phyloP scores from a whole-genome alignment of 2,797 vertebrate genomes.

The Bovichtus diacanthus region DNA sequence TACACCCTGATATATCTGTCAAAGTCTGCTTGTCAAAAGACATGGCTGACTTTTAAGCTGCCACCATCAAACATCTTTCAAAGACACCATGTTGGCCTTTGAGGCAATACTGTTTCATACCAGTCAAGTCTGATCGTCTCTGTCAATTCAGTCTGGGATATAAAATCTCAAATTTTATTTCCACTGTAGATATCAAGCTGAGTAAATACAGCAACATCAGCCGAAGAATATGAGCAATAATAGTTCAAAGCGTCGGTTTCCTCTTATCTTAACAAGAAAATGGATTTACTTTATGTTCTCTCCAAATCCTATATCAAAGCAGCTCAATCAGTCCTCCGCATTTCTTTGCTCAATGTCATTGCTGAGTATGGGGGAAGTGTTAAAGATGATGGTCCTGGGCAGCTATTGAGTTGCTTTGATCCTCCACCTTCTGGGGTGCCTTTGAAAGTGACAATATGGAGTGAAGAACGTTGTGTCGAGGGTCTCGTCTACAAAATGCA shows the following conservation, averaged over 20 bases:
- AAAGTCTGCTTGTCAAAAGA: constrained; percentile 52
- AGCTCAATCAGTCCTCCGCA: constrained; percentile 23
- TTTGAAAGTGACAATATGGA: constrained; percentile 73
- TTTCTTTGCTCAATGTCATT: constrained; percentile 28
- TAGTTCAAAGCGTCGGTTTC: constrained; percentile 37
- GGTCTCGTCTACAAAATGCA: constrained; percentile 44
- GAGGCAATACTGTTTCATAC: constrained; percentile 36
- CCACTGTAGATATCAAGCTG: constrained; percentile 19
- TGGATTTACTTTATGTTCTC: constrained; percentile 35
- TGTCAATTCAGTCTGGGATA: constrained; percentile 29
- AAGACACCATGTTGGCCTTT: constrained; percentile 58
- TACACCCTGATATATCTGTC: constrained; percentile 53
- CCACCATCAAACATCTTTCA: constrained; percentile 59
- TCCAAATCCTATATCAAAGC: constrained; percentile 54
- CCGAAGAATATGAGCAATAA: constrained; percentile 20
- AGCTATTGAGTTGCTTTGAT: constrained; percentile 72
- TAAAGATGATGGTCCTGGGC: constrained; percentile 56
- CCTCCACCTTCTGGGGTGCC: constrained; percentile 58
- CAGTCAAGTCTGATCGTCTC: constrained; percentile 47
- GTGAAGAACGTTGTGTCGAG: constrained; percentile 28
- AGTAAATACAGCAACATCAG: constrained; percentile 32
- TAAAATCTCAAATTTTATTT: constrained; percentile 35
- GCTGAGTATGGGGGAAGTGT: constrained; percentile 31
- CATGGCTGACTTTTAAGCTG: constrained; percentile 44
- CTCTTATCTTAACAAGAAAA: constrained; percentile 46